A percentile compares a stretch with the other conserved stretches of the same genome.
phyloP scores from a whole-genome alignment of 2,888 invertebrate species.

The Colostygia pectinataria region DNA sequence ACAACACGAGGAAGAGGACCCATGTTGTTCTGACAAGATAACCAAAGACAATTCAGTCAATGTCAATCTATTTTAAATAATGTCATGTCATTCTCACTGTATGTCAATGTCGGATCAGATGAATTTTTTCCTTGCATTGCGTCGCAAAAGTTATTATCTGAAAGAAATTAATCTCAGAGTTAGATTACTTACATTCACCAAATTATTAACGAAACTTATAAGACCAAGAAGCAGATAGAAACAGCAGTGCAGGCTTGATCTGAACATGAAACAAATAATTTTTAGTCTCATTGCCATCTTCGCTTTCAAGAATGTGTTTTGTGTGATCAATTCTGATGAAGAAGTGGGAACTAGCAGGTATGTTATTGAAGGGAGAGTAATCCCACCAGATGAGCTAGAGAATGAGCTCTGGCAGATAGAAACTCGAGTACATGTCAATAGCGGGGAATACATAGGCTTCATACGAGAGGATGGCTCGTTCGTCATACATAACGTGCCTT shows the following conservation, averaged over 20 bases:
- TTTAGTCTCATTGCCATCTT: conserved; percentile 22
- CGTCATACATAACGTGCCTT: conserved; percentile 92
- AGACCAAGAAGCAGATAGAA: background rate
- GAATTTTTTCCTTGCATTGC: too few relatives aligned
- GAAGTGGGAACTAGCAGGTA: conserved; percentile 83
- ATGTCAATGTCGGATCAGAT: too few relatives aligned
- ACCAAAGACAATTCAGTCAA: too few relatives aligned
- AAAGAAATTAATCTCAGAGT: too few relatives aligned
- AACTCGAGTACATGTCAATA: conserved; percentile 92
- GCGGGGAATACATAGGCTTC: conserved; percentile 94
- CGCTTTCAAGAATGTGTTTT: conserved; percentile 38
- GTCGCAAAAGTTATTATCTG: too few relatives aligned
- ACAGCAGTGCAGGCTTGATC: background rate
- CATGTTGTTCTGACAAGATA: too few relatives aligned
- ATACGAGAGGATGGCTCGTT: conserved; percentile 96
- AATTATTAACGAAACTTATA: too few relatives aligned
- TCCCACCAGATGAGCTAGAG: conserved; percentile 86
- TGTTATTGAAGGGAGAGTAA: conserved; percentile 91
- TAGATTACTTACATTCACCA: too few relatives aligned
- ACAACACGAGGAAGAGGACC: too few relatives aligned
- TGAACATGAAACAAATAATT: conserved; percentile 26
- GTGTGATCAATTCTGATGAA: conserved; percentile 62
- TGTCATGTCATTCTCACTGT: too few relatives aligned
- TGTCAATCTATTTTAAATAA: too few relatives aligned
- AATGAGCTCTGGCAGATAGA: conserved; percentile 88